Evolutionary conservation across 1,140 invertebrate species (phyloP).

Genomic region (Drosophila orena): DNA sequence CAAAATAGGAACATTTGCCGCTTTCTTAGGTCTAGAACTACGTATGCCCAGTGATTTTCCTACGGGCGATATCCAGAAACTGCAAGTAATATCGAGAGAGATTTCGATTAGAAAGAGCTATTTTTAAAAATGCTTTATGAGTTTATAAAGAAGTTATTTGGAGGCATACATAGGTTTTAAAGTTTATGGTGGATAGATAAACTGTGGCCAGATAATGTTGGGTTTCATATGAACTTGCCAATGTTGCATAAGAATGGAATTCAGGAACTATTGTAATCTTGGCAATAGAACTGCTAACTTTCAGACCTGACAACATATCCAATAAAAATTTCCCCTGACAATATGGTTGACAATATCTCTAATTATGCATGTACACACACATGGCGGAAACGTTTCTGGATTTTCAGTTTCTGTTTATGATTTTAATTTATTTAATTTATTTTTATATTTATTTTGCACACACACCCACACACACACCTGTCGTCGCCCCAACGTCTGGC

Average conservation of each 20-base stretch:
- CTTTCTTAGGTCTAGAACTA: slow-evolving; percentile 90
- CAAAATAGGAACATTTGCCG: slow-evolving; percentile 88
- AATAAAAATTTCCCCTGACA: too few relatives aligned
- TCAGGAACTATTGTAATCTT: slow-evolving; percentile 1
- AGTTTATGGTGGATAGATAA: not conserved
- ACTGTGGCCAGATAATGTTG: not conserved
- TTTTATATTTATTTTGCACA: slow-evolving; percentile 34
- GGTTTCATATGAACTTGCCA: not conserved
- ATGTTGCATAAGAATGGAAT: not conserved
- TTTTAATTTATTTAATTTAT: slow-evolving; percentile 20
- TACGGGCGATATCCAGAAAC: slow-evolving; percentile 91
- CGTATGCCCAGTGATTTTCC: slow-evolving; percentile 92
- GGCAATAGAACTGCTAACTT: not conserved
- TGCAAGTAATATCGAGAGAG: slow-evolving; percentile 85
- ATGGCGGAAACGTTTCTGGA: slow-evolving; percentile 31
- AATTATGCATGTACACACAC: slow-evolving; percentile 32
- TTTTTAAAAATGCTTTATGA: slow-evolving; percentile 1
- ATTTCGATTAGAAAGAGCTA: not conserved
- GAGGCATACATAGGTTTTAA: not conserved
- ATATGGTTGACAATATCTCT: slow-evolving; percentile 16
- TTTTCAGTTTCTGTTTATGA: slow-evolving; percentile 9
- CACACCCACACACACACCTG: slow-evolving; percentile 38
- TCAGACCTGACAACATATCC: slow-evolving; percentile 6
- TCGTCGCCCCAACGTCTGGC: slow-evolving; percentile 28
- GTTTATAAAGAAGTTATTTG: not conserved